A percentile compares a stretch with the other conserved stretches of the same genome.
phyloP scores from a whole-genome alignment of 2,888 invertebrate species.

The Cistogaster globosa region DNA sequence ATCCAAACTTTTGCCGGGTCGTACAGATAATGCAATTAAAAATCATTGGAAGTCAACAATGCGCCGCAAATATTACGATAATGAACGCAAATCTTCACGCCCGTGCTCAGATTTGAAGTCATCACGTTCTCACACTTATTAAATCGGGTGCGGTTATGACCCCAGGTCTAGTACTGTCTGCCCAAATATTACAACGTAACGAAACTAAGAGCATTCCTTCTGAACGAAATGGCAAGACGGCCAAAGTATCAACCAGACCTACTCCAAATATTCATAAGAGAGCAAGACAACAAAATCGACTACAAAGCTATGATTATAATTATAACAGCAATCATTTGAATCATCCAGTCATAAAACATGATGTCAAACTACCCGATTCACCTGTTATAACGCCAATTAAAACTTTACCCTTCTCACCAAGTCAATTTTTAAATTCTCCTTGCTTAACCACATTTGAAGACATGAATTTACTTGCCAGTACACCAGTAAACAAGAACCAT shows the following conservation, averaged over 20 bases:
- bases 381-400: slow-evolving; percentile 89
- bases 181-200: slow-evolving; percentile 74
- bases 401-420: slow-evolving; percentile 94
- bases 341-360: slow-evolving; percentile 54
- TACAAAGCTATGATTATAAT: slow-evolving; percentile 45
- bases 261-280: slow-evolving; percentile 81
- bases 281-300: slow-evolving; percentile 70
- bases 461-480: slow-evolving; percentile 84
- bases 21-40: slow-evolving; percentile 99
- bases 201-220: slow-evolving; percentile 46
- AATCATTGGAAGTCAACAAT: slow-evolving; percentile 99
- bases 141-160: slow-evolving; percentile 74
- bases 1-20: slow-evolving; percentile 93
- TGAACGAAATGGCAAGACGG: slow-evolving; percentile 28
- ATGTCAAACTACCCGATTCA: slow-evolving; percentile 77
- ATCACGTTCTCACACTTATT: slow-evolving; percentile 79
- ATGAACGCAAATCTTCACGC: slow-evolving; percentile 77
- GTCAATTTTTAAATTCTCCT: slow-evolving; percentile 92
- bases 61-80: slow-evolving; percentile 90
- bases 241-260: slow-evolving; percentile 59
- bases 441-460: slow-evolving; percentile 86
- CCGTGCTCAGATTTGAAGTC: slow-evolving; percentile 77
- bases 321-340: slow-evolving; percentile 40
- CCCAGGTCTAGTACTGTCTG: slow-evolving; percentile 70
- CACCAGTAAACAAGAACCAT: slow-evolving; percentile 84